Evolutionary conservation across 2,888 invertebrate genomes (phyloP).

Genomic region (Sclerodermus sp.): DNA sequence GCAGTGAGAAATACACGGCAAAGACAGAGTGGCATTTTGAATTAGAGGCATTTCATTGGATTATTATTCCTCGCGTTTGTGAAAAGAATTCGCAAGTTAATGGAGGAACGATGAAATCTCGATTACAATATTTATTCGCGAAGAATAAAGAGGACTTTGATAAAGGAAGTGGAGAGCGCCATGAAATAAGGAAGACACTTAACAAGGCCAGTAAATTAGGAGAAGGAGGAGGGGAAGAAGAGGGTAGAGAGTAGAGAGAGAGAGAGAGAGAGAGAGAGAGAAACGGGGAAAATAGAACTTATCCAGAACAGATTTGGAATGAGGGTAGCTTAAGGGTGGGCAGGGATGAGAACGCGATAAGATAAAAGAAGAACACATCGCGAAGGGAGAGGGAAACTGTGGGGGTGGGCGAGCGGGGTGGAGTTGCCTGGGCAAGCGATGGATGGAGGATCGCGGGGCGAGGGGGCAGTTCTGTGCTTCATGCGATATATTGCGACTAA

Average conservation of each 20-base stretch:
- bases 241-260: background rate
- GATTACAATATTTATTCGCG: too few species aligned
- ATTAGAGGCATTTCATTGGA: too few species aligned
- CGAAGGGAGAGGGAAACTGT: constrained; percentile 4
- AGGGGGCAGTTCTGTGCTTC: constrained; percentile 29
- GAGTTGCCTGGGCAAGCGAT: background rate
- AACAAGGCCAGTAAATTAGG: background rate
- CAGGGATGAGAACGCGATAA: background rate
- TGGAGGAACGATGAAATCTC: too few species aligned
- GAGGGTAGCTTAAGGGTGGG: background rate
- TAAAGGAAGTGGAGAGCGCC: too few species aligned
- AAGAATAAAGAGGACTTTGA: too few species aligned
- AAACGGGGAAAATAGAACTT: constrained; percentile 18
- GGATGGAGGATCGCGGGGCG: constrained; percentile 11
- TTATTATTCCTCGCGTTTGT: too few species aligned
- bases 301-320: constrained; percentile 10
- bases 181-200: too few species aligned
- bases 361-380: too few species aligned
- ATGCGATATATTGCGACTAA: constrained; percentile 43
- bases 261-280: constrained; percentile 15
- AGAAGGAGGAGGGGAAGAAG: background rate
- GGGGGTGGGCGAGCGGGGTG: too few species aligned
- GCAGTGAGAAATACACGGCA: too few species aligned
- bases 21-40: too few species aligned
- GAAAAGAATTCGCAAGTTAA: too few species aligned